Evolutionary conservation across 1,140 invertebrate species (phyloP), one percentile per base, ranked within the genome.

Genomic region (Neomicropteryx cornuta): DNA sequence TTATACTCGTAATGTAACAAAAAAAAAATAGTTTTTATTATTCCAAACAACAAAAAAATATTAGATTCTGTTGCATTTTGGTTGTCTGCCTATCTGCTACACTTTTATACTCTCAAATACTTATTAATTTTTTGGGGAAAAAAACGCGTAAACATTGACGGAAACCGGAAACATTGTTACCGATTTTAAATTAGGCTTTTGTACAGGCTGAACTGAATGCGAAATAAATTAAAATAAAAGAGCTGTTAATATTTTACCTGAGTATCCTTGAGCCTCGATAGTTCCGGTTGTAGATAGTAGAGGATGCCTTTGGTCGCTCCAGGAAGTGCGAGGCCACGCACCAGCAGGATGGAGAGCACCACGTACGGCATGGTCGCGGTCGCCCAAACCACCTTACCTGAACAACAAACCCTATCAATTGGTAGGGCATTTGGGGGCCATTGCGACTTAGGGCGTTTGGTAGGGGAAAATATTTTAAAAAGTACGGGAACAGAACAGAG

Each of bases 211-310:
- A n/a, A n/a, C n/a, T n/a, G n/a, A n/a, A n/a, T n/a, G n/a, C n/a
- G n/a, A n/a, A n/a, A n/a, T n/a, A n/a, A n/a, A n/a, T n/a, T n/a
- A n/a, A n/a, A n/a, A n/a, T n/a, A n/a, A n/a, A n/a, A n/a, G n/a
- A n/a, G n/a, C n/a, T n/a, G n/a, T n/a, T n/a, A n/a, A n/a, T n/a
- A n/a, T n/a, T n/a, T 55, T 56, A 84, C 81, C 60, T 79, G 73
- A 4, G 79, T 79, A 44, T 83, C 75, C 42, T 66, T 71, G 10
- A 88, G 62, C 44, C 77, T 75, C 2, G 72, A 72, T 17, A 92
- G 75, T 55, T 90, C 78, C 0, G 89, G 89, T 30, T 79, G 75
- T 28, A 93, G 65, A 58, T 92, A 93, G 61, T 89, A 93, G 11
- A 75, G 72, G 28, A 94, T 87, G 13, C 89, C 89, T 17, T 76